These are phyloP conservation scores for Gopherus flavomarginatus DNA, from an alignment of 2,113 vertebrate genomes.

Conservation along the genomic window DNA sequence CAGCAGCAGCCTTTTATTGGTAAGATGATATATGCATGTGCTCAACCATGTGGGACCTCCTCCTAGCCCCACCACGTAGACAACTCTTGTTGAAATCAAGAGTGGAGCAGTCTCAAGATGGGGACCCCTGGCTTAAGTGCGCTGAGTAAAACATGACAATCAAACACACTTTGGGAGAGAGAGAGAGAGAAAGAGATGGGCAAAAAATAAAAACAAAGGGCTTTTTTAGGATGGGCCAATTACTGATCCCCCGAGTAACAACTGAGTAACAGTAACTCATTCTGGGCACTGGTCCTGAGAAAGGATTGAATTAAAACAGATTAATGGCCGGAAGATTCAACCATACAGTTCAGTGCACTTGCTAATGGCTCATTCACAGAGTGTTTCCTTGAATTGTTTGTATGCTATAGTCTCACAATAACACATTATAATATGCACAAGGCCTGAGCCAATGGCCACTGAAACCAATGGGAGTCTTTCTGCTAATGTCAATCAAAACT, in stretches of 20 bases:
- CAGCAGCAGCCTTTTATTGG: neutral
- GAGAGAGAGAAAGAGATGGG: neutral
- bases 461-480: neutral
- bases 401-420: neutral
- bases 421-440: neutral
- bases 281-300: neutral
- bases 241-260: neutral
- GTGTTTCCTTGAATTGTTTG: neutral
- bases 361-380: neutral
- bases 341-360: neutral
- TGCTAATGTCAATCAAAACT: neutral
- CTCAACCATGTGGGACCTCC: neutral
- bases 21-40: neutral
- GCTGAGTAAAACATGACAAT: neutral
- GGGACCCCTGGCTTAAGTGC: rapidly evolving
- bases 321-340: neutral
- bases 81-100: neutral
- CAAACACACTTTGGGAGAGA: neutral
- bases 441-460: neutral
- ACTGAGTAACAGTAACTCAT: neutral
- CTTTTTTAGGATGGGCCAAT: rapidly evolving
- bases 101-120: neutral
- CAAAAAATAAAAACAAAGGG: neutral
- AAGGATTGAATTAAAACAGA: neutral
- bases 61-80: neutral